These are phyloP conservation scores for Octomys mimax DNA, from an alignment of 2,797 vertebrate genomes.

Conservation along the genomic window DNA sequence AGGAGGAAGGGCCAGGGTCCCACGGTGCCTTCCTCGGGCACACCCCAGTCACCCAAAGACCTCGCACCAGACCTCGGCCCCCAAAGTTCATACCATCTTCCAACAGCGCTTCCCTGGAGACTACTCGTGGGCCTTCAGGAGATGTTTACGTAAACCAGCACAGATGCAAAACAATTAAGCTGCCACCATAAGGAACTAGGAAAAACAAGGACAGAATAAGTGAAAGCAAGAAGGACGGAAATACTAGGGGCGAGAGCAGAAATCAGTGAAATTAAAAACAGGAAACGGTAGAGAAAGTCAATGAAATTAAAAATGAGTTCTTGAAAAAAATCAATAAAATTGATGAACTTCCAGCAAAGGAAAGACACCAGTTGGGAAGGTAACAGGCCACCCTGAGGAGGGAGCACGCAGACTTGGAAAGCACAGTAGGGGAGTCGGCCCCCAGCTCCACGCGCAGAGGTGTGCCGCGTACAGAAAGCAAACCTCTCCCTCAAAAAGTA, in stretches of 20 bases:
- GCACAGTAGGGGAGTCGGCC: neutral
- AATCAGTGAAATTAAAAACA: neutral
- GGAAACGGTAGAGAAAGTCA: neutral
- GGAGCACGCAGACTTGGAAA: neutral
- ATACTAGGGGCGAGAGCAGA: neutral
- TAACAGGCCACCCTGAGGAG: neutral
- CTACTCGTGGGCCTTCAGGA: neutral
- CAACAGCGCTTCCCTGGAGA: neutral
- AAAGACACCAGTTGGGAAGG: neutral
- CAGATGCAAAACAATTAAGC: neutral
- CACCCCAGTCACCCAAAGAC: neutral
- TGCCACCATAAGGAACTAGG: neutral
- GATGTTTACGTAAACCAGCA: neutral
- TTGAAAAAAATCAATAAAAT: neutral
- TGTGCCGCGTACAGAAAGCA: rapidly evolving
- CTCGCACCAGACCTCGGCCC: neutral
- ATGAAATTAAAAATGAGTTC: neutral
- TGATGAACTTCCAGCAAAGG: neutral
- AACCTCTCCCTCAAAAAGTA: neutral
- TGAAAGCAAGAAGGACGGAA: neutral
- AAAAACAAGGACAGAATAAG: neutral
- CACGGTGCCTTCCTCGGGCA: neutral
- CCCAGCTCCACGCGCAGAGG: neutral
- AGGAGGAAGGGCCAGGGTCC: neutral
- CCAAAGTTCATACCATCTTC: neutral